Conservation (phyloP, 35 echinoderm and acorn worm genomes). For the Hemicentrotus pulcherrimus region DNA sequence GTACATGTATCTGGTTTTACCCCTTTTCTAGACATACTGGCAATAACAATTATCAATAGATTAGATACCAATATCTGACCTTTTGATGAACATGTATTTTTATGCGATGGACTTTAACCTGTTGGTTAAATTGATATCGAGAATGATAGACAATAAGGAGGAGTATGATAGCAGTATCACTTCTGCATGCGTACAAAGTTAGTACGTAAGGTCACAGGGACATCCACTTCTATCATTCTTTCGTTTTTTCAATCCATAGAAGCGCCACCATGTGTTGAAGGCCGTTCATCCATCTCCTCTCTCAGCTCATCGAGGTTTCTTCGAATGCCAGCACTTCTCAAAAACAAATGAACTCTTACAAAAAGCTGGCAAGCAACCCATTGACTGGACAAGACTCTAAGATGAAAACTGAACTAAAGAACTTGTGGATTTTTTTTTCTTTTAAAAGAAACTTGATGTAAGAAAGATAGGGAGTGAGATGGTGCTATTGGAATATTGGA, state of each 20-base stretch:
- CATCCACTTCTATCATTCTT: background rate
- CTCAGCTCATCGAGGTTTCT: slow-evolving; percentile 92
- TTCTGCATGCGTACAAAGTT: too few species aligned
- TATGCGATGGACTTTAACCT: too few species aligned
- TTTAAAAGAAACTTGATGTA: background rate
- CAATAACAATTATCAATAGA: too few species aligned
- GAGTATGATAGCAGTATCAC: too few species aligned
- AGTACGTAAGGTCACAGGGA: too few species aligned
- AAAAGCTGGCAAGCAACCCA: slow-evolving; percentile 74
- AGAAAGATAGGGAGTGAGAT: background rate
- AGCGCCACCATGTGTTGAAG: slow-evolving; percentile 89
- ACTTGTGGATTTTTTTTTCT: background rate
- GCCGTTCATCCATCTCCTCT: slow-evolving; percentile 90
- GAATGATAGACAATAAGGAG: too few species aligned
- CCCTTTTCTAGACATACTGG: too few species aligned
- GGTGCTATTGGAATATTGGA: too few species aligned
- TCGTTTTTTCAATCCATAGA: slow-evolving; percentile 52
- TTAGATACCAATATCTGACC: too few species aligned
- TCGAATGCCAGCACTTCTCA: slow-evolving; percentile 92
- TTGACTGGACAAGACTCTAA: slow-evolving; percentile 84
- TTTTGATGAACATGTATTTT: too few species aligned
- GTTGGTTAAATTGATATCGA: too few species aligned
- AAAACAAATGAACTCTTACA: slow-evolving; percentile 83
- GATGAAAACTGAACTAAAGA: background rate
- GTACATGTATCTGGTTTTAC: too few species aligned